Evolutionary conservation across 1,140 invertebrate genomes (phyloP).

Genomic region (Drosophila novamexicana): DNA sequence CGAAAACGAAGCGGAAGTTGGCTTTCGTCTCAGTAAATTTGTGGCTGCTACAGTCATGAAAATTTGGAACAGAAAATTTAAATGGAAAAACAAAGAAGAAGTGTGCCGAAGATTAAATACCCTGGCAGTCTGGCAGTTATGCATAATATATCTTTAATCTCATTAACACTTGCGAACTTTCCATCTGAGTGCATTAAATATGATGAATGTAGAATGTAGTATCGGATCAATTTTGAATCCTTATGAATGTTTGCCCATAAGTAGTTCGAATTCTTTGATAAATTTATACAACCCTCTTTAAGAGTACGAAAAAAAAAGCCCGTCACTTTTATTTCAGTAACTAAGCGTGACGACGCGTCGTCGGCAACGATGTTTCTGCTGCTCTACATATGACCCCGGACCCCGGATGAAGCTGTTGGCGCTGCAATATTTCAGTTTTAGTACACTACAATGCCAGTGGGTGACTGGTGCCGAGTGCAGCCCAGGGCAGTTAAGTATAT

Average conservation of each 20-base stretch:
- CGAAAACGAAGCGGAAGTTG: constrained; percentile 63
- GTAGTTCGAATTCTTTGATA: no score
- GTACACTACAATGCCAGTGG: constrained; percentile 41
- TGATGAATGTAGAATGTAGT: no score
- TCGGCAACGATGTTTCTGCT: constrained; percentile 2
- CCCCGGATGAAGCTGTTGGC: constrained; percentile 51
- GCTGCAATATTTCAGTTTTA: constrained; percentile 62
- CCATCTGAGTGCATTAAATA: no score
- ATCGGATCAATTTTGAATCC: no score
- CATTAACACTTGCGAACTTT: no score
- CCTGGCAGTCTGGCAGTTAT: not conserved
- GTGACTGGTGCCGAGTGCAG: not conserved
- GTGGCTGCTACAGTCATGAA: constrained; percentile 41
- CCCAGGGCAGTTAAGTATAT: not conserved
- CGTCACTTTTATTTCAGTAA: constrained; percentile 72
- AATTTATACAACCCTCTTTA: not conserved
- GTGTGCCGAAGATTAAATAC: constrained; percentile 6
- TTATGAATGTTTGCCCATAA: no score
- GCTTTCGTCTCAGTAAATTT: constrained; percentile 49
- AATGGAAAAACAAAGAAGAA: constrained; percentile 26
- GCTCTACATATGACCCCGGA: constrained; percentile 43
- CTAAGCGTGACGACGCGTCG: constrained; percentile 62
- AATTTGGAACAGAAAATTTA: constrained; percentile 67
- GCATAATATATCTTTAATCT: not conserved
- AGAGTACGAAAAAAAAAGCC: not conserved